phyloP scores from a whole-genome alignment of 2,888 invertebrate genomes.

The Andrena praecox region DNA sequence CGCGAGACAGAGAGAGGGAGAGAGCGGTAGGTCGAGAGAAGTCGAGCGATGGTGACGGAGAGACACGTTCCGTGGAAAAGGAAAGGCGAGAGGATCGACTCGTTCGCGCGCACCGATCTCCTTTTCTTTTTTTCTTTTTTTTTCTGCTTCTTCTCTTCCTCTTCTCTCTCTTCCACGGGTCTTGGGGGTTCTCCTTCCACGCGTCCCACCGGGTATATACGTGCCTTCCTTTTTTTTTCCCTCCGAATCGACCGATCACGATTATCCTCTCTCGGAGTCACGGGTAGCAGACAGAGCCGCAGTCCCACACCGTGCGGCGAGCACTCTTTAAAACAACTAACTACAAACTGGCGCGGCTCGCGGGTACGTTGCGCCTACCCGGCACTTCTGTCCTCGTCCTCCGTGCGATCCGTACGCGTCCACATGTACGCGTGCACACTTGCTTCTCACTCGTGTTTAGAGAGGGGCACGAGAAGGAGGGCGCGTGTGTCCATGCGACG shows the following conservation, averaged over 20 bases:
- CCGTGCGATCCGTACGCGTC: constrained; percentile 56
- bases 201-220: neutral
- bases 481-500: constrained; percentile 52
- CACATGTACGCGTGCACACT: constrained; percentile 63
- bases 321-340: constrained; percentile 71
- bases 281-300: constrained; percentile 24
- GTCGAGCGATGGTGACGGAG: constrained; percentile 69
- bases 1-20: constrained; percentile 60
- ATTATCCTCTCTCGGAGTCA: constrained; percentile 7
- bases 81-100: constrained; percentile 69
- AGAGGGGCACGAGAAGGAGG: constrained; percentile 46
- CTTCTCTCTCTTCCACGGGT: constrained; percentile 9
- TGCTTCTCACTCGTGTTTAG: constrained; percentile 52
- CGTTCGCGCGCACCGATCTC: constrained; percentile 61
- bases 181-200: constrained; percentile 44
- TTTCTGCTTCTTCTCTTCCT: constrained; percentile 26
- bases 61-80: constrained; percentile 65
- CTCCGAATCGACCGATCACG: constrained; percentile 4
- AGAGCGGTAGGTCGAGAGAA: constrained; percentile 61
- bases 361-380: constrained; percentile 76
- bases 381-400: constrained; percentile 76
- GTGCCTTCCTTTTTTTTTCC: neutral
- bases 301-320: constrained; percentile 31
- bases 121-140: constrained; percentile 49
- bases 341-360: constrained; percentile 80